phyloP scores from a whole-genome alignment of 2,888 invertebrate species.

The Rhamphomyia laevipes region DNA sequence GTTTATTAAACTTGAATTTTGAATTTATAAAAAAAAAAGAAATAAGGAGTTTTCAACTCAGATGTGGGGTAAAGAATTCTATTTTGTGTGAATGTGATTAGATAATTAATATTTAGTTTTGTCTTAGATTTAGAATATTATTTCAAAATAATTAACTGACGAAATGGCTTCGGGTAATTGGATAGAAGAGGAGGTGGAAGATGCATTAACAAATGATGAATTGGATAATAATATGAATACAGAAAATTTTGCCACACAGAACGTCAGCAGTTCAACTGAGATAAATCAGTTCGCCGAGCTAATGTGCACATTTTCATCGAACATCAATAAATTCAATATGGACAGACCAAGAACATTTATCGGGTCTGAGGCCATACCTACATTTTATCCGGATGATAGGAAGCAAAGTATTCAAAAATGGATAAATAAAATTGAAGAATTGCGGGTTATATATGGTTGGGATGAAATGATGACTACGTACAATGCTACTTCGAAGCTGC shows the following conservation, averaged over 20 bases:
- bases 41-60: constrained; percentile 2
- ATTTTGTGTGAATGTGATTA: neutral
- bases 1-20: too few species aligned
- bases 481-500: constrained; percentile 4
- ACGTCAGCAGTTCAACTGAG: neutral
- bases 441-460: constrained; percentile 8
- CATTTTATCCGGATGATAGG: constrained; percentile 9
- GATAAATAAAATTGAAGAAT: constrained; percentile 10
- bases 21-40: too few species aligned
- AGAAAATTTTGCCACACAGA: neutral
- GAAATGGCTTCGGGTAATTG: too few species aligned
- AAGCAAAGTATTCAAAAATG: constrained; percentile 4
- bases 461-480: constrained; percentile 7
- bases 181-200: neutral
- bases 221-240: neutral
- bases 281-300: constrained; percentile 1
- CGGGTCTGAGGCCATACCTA: constrained; percentile 4
- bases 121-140: neutral
- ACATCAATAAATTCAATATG: neutral
- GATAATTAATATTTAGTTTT: neutral
- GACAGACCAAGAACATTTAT: neutral
- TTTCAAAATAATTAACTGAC: too few species aligned
- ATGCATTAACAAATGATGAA: neutral
- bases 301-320: neutral
- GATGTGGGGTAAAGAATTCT: constrained; percentile 2